phyloP scores from a whole-genome alignment of 2,113 vertebrate genomes.

The Nothoprocta perdicaria region DNA sequence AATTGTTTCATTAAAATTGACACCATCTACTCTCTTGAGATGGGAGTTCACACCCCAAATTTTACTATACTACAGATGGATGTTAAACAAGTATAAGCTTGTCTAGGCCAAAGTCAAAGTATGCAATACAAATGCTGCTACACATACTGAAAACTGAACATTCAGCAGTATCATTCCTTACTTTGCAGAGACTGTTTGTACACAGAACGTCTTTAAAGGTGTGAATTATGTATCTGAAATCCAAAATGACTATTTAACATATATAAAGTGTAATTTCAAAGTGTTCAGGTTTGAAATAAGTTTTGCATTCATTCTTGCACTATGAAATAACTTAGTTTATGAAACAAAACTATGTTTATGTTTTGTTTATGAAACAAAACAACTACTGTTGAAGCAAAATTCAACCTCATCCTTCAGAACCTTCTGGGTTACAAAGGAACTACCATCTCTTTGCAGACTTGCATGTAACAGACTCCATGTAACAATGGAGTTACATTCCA shows the following conservation, averaged over 20 bases:
- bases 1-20: not conserved
- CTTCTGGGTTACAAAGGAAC: not conserved
- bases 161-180: not conserved
- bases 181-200: not conserved
- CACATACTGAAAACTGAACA: conserved; percentile 6
- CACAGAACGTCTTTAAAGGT: not conserved
- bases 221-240: not conserved
- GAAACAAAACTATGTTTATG: not conserved
- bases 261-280: not conserved
- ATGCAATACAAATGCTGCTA: not conserved
- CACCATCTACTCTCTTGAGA: not conserved
- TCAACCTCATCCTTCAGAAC: not conserved
- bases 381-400: conserved; percentile 43
- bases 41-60: not conserved
- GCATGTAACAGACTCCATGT: no score
- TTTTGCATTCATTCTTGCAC: conserved; percentile 3
- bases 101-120: not conserved
- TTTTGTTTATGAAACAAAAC: not conserved
- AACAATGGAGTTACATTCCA: not conserved
- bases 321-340: not conserved
- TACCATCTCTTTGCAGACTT: not conserved
- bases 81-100: not conserved
- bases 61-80: not conserved
- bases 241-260: not conserved
- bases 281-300: not conserved